Conservation (phyloP, 2,888 invertebrate species). For the Fragum sueziense region DNA sequence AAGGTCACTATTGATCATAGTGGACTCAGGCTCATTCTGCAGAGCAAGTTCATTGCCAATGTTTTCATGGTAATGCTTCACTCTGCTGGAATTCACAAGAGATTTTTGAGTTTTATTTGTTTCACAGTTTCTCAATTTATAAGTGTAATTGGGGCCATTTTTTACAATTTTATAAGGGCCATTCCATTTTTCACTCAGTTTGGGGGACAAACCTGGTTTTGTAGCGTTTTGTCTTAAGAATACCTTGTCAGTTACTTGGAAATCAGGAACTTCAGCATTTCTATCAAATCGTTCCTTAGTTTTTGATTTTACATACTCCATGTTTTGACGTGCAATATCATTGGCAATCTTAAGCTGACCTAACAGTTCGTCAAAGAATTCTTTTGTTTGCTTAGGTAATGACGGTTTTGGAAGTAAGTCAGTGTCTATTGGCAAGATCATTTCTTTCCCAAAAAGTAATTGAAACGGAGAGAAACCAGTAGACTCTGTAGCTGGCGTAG, state of each 20-base stretch:
- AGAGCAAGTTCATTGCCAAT: neutral
- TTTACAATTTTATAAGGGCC: neutral
- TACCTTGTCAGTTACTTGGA: constrained; percentile 1
- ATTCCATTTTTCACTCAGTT: neutral
- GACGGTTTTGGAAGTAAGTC: constrained; percentile 32
- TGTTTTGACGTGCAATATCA: constrained; percentile 26
- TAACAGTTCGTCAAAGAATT: constrained; percentile 22
- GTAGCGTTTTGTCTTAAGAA: neutral
- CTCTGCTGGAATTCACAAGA: neutral
- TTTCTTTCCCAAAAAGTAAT: constrained; percentile 48
- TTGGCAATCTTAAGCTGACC: constrained; percentile 25
- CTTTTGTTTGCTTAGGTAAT: constrained; percentile 18
- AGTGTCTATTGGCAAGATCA: constrained; percentile 27
- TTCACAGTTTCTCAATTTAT: neutral
- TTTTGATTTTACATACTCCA: constrained; percentile 14
- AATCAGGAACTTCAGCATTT: constrained; percentile 6
- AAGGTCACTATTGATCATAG: neutral
- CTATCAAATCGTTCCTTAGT: constrained; percentile 28
- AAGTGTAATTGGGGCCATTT: constrained; percentile 7
- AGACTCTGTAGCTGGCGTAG: constrained; percentile 49
- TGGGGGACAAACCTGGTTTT: neutral
- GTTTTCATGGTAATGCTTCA: constrained; percentile 5
- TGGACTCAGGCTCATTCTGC: neutral
- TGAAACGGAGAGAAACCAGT: constrained; percentile 47
- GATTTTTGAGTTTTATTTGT: neutral